Conservation (phyloP, 2,888 invertebrate species). For the Lymantria monacha region DNA sequence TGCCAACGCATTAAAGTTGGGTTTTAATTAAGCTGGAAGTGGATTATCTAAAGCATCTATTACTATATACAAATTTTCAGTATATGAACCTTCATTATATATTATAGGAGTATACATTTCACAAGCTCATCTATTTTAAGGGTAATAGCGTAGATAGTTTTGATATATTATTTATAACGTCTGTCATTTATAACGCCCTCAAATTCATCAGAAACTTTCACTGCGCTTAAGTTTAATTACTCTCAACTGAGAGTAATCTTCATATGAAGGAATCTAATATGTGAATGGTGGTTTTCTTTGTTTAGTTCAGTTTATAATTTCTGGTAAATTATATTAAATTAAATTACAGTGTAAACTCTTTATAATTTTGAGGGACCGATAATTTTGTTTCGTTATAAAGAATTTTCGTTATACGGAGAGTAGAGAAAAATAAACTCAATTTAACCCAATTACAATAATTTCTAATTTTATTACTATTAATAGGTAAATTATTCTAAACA, state of each 20-base stretch:
- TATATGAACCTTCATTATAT: constrained; percentile 13
- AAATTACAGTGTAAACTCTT: too few species aligned
- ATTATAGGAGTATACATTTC: background rate
- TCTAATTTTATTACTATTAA: too few species aligned
- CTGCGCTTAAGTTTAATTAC: constrained; percentile 26
- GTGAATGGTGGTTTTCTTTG: constrained; percentile 44
- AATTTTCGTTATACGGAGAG: too few species aligned
- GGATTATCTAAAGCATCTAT: constrained; percentile 23
- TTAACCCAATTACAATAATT: too few species aligned
- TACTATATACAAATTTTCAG: constrained; percentile 25
- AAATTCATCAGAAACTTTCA: constrained; percentile 15
- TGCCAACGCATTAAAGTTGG: constrained; percentile 7
- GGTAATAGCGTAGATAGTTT: background rate
- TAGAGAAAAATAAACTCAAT: too few species aligned
- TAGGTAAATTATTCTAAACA: too few species aligned
- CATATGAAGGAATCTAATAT: constrained; percentile 45
- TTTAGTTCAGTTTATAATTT: constrained; percentile 46
- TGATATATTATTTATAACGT: constrained; percentile 1
- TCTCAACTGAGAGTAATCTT: constrained; percentile 22
- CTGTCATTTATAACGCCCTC: constrained; percentile 18
- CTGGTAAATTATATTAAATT: too few species aligned
- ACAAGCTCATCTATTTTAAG: background rate
- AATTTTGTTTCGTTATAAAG: too few species aligned
- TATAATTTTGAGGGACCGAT: too few species aligned
- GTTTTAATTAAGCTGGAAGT: constrained; percentile 6